These are phyloP conservation scores for Heliothis subflexa DNA, from an alignment of 1,140 invertebrate genomes.

Conservation along the genomic window DNA sequence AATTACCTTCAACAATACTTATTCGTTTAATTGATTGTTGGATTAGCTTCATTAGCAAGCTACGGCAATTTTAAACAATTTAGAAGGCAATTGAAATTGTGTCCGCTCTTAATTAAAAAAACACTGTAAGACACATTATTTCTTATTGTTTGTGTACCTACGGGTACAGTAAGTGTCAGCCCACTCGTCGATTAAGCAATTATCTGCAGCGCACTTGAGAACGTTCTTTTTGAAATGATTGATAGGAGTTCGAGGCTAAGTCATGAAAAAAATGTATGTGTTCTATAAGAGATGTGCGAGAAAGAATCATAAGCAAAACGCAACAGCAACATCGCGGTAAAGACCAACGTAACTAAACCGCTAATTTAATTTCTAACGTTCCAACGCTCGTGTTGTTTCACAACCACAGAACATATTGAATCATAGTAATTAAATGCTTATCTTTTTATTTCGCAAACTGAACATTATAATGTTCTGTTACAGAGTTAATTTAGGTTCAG, in stretches of 20 bases:
- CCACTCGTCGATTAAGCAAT: slow-evolving; percentile 63
- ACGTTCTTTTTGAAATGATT: slow-evolving; percentile 50
- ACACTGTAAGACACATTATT: slow-evolving; percentile 38
- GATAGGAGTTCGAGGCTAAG: slow-evolving; percentile 34
- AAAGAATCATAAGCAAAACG: slow-evolving; percentile 27
- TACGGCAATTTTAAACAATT: slow-evolving; percentile 49
- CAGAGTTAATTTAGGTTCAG: background rate
- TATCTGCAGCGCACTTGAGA: slow-evolving; percentile 16
- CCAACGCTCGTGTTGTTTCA: slow-evolving; percentile 10
- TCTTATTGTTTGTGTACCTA: slow-evolving; percentile 18
- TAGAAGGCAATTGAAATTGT: slow-evolving; percentile 40
- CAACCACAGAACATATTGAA: slow-evolving; percentile 38
- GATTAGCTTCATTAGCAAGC: slow-evolving; percentile 49
- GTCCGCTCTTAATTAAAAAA: slow-evolving; percentile 60
- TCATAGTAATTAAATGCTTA: slow-evolving; percentile 42
- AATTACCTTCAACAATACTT: no score
- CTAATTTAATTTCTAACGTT: slow-evolving; percentile 18
- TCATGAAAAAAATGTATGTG: slow-evolving; percentile 32
- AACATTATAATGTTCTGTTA: slow-evolving; percentile 5
- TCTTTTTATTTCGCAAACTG: slow-evolving; percentile 16
- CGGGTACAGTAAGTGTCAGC: slow-evolving; percentile 10
- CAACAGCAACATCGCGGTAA: slow-evolving; percentile 12
- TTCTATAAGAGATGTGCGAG: background rate
- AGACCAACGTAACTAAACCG: slow-evolving; percentile 37
- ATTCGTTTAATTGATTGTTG: slow-evolving; percentile 46